Evolutionary conservation across 2,888 invertebrate species (phyloP), one percentile per base, ranked within the genome.

Genomic region (Cylloceria caligata): DNA sequence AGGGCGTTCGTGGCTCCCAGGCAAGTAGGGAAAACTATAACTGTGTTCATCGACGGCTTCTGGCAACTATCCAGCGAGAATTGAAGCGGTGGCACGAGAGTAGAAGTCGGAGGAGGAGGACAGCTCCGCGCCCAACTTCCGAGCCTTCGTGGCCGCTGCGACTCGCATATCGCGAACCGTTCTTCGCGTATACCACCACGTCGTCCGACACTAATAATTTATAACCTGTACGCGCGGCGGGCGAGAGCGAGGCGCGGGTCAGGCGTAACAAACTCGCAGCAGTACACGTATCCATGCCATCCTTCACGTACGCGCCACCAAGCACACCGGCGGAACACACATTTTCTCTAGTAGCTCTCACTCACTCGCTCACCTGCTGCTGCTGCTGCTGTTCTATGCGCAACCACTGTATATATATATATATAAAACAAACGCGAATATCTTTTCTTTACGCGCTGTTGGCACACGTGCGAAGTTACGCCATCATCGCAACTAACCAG

Each of bases 361-460:
- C 55, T 55, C 55, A 55, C 57, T 16, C 34, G n/a, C 57, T 27
- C 55, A 55, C 55, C 49, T 49, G 21, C 55, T 57, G n/a, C 57
- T 16, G 1, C 13, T 24, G 4, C 24, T 27, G 55, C 27, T 27
- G 24, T 24, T 52, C 55, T 55, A 55, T 55, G 11, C n/a, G 27
- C n/a, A 24, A 55, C 34, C 6, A 27, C 19, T 52, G 13, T 49
- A 65, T 65, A 5, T 21, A 24, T 55, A 24, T 55, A 16, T 30
- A 30, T 55, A n/a, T 30, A 30, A 7, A 3, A 21, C 9, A 7
- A 19, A 49, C 21, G 49, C 49, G 49, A 79, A 78, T 78, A 64
- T n/a, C 67, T 82, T 79, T 79, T 75, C 75, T 79, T 79, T 71
- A 75, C 79, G 80, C 83, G 77, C 69, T 52, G 77, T 27, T 78